Conservation (phyloP, 2,888 invertebrate species). For the Chrysotoxum bicinctum region DNA sequence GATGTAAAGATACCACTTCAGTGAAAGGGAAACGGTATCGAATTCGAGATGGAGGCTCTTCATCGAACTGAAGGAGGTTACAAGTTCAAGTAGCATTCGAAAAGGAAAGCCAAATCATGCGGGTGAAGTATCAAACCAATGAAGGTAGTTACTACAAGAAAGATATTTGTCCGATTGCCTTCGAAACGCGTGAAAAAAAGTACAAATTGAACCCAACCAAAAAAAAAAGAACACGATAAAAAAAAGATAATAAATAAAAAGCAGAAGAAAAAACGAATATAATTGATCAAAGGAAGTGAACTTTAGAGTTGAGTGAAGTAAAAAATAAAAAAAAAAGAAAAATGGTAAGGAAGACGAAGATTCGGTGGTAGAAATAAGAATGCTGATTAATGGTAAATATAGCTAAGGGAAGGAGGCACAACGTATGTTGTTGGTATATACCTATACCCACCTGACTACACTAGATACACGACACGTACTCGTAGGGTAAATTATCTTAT, state of each 20-base stretch:
- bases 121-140: slow-evolving; percentile 17
- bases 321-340: background rate
- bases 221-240: background rate
- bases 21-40: slow-evolving; percentile 24
- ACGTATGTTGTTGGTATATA: background rate
- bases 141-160: slow-evolving; percentile 16
- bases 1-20: slow-evolving; percentile 15
- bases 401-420: background rate
- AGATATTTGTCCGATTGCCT: slow-evolving; percentile 53
- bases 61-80: slow-evolving; percentile 1
- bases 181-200: background rate
- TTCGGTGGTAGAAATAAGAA: slow-evolving; percentile 33
- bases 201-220: slow-evolving; percentile 18
- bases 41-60: background rate
- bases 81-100: slow-evolving; percentile 57
- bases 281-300: slow-evolving; percentile 72
- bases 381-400: slow-evolving; percentile 39
- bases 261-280: slow-evolving; percentile 41
- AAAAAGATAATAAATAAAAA: slow-evolving; percentile 9
- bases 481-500: slow-evolving; percentile 43
- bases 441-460: no score
- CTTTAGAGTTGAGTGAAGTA: slow-evolving; percentile 48
- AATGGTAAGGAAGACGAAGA: slow-evolving; percentile 26
- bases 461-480: no score
- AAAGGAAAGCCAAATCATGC: slow-evolving; percentile 44